Evolutionary conservation across 2,888 invertebrate species (phyloP).

Genomic region (Tetranychus truncatus): DNA sequence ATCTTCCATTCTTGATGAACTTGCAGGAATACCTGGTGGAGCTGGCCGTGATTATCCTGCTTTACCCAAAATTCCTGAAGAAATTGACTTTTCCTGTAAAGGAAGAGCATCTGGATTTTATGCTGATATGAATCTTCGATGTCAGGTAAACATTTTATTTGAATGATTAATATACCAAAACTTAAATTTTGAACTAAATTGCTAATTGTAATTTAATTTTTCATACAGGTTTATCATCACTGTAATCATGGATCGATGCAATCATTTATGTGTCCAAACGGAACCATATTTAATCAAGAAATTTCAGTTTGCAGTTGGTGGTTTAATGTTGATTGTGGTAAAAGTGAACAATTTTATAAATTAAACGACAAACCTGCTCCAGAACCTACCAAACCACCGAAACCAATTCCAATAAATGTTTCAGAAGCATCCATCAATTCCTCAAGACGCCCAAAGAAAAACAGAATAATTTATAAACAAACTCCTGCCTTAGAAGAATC

Average conservation of each 20-base stretch:
- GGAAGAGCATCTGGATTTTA: constrained; percentile 44
- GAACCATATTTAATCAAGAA: constrained; percentile 30
- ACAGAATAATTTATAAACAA: background rate
- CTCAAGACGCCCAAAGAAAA: background rate
- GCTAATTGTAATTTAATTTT: background rate
- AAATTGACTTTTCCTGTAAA: constrained; percentile 57
- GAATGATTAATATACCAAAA: background rate
- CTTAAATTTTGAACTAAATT: background rate
- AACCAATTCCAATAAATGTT: background rate
- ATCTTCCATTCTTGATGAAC: background rate
- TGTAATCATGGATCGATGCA: constrained; percentile 33
- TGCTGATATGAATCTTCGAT: constrained; percentile 3
- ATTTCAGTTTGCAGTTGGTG: constrained; percentile 30
- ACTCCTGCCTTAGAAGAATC: background rate
- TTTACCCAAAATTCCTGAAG: constrained; percentile 50
- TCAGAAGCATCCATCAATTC: background rate
- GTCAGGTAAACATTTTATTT: constrained; percentile 22
- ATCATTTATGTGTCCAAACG: constrained; percentile 37
- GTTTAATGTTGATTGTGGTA: constrained; percentile 21
- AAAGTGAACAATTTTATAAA: constrained; percentile 1
- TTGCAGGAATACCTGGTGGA: constrained; percentile 39
- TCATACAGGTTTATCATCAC: constrained; percentile 24
- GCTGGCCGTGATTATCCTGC: constrained; percentile 67
- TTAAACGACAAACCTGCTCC: background rate
- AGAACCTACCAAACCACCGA: background rate